Evolutionary conservation across 2,113 vertebrate species (phyloP), one percentile per base, ranked within the genome.

Genomic region (Paralichthys olivaceus): DNA sequence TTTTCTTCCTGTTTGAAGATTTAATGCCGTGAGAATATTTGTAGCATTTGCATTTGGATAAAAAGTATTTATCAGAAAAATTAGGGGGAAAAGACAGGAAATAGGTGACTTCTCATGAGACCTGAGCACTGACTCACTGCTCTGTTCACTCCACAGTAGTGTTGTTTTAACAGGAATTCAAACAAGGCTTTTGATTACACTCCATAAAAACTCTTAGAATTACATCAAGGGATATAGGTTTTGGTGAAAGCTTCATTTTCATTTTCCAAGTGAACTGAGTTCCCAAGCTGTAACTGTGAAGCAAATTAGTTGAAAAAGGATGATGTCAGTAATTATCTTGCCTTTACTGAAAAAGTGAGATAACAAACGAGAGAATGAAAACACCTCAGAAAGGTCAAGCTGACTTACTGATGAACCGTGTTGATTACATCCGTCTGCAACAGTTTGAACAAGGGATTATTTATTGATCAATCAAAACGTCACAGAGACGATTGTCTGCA

Each of bases 321-420:
- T 22, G 51, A 11, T n/a, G 53, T 55, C 22, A 13, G 20, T 53
- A 9, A 53, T 53, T n/a, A 53, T 53, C 20, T 20, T 4, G 40
- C 47, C 47, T 49, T 19, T 13, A 14, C 22, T 55, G n/a, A 4
- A 53, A 55, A 8, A 25, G 22, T 20, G n/a, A 20, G 53, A 55
- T 20, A 20, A 51, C 53, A 55, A 55, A 25, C 53, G n/a, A 55
- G 11, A 22, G n/a, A 57, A 0, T 60, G 25, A 23, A 56, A 59
- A 49, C 23, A 20, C 7, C 2, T 49, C 20, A 43, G 25, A 83
- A 89, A 90, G 86, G 76, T 88, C 80, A 78, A 55, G 11, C 45
- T 84, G 89, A 86, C 80, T 81, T 75, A 92, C 88, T 47, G 84
- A 86, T 81, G 68, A 84, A 77, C 22, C 7, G 23, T 15, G 56